Base-by-base conservation (phyloP, 2,888 invertebrate genomes). In the Cactoblastis cactorum region DNA sequence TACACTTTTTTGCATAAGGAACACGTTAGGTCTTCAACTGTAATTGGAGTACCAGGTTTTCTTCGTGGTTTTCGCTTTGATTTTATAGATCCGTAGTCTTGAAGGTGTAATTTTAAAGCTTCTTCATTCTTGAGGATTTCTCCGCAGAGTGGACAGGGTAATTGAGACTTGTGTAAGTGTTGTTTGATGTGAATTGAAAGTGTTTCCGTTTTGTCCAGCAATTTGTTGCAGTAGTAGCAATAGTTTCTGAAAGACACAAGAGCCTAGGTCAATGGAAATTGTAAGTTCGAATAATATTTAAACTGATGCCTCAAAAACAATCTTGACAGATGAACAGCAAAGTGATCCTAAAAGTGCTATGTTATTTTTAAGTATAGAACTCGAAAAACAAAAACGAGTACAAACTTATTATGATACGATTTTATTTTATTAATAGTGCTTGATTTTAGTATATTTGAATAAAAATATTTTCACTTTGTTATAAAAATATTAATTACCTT, bases 1-100 rank as follows among this genome's bases (percentile, higher is more conserved):
- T 86, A 87, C 0, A 86, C 74, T 52, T 87, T 87, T 45, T 82
- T 74, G 51, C 88, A 89, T 2, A 82, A 53, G 0, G 67, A 65
- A 51, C 87, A 88, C 0, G 87, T 88, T 11, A 89, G 52, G 11
- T 88, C 88, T 14, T 80, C 83, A 22, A 80, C 54, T 0, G 85
- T 86, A 24, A 85, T 67, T 0, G 76, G 84, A 0, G 81, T 80
- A 0, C 84, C 85, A 0, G 73, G 74, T 58, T 87, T 87, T 9
- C 85, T 48, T 6, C 73, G 53, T 0, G 71, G 71, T 61, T 72
- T 71, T 12, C 74, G 56, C 50, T 69, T 70, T 0, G 65, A 62
- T 55, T 71, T 84, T 0, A 56, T 57, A 0, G 67, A 56, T 18
- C 67, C 74, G 51, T 72, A 84, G 17, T 80, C 75, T 11, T 67